Evolutionary conservation across 2,888 invertebrate species (phyloP).

Genomic region (Conistra vaccinii): DNA sequence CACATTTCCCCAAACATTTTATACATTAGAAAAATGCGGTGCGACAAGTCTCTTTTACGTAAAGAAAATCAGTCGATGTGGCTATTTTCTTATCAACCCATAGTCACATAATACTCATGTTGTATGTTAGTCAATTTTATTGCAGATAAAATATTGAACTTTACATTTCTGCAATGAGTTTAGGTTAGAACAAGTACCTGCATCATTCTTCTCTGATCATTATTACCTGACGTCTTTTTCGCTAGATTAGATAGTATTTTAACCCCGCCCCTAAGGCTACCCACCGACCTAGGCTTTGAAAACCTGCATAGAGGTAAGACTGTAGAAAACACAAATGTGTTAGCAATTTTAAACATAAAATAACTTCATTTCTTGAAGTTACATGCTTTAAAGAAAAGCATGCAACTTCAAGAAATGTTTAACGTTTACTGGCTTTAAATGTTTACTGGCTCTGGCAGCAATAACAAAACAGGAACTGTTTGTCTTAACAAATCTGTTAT

Average conservation of each 20-base stretch:
- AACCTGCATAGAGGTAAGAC: no score
- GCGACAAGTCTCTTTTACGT: accelerated
- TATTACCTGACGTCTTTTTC: background rate
- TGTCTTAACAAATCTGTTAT: background rate
- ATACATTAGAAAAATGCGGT: background rate
- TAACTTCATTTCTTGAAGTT: no score
- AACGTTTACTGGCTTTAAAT: no score
- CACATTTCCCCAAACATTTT: background rate
- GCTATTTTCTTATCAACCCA: conserved; percentile 2
- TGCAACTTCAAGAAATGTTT: no score
- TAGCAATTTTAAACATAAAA: no score
- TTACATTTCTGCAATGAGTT: background rate
- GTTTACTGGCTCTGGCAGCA: no score
- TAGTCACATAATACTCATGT: conserved; percentile 3
- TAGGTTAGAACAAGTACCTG: background rate
- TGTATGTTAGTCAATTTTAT: background rate
- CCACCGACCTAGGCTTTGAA: no score
- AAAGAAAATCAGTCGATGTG: conserved; percentile 7
- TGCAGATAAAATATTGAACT: background rate
- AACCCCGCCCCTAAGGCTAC: no score
- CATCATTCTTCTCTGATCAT: background rate
- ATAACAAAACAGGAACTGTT: background rate
- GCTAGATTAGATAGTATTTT: background rate
- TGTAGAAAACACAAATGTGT: no score
- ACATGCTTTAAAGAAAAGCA: no score